These are phyloP conservation scores for Aphrocallistes beatrix DNA, from an alignment of 37 sponge, comb jelly and placozoan genomes.

Conservation along the genomic window DNA sequence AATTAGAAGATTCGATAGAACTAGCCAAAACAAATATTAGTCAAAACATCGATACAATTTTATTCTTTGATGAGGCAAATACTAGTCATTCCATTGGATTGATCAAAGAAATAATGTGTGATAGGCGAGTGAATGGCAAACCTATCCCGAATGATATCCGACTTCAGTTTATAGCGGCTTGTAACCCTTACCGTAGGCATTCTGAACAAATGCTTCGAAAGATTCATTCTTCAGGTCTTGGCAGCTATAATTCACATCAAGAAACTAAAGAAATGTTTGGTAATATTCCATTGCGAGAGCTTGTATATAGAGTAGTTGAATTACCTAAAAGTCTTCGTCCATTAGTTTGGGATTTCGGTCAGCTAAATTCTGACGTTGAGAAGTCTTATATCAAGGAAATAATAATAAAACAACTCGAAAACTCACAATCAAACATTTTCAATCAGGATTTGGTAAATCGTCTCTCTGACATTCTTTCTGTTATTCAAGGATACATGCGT, in stretches of 20 bases:
- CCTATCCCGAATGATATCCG: slow-evolving; percentile 12
- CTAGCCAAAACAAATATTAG: slow-evolving; percentile 22
- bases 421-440: neutral
- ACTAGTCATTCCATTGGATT: slow-evolving; percentile 32
- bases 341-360: slow-evolving; percentile 43
- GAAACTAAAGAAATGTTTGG: slow-evolving; percentile 14
- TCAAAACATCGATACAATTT: slow-evolving; percentile 20
- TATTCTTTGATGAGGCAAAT: slow-evolving; percentile 51
- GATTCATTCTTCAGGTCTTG: slow-evolving; percentile 76
- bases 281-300: slow-evolving; percentile 29
- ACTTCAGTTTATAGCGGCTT: slow-evolving; percentile 38
- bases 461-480: slow-evolving; percentile 39
- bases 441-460: neutral
- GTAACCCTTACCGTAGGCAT: slow-evolving; percentile 50
- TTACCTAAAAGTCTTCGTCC: slow-evolving; percentile 28
- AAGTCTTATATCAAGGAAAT: slow-evolving; percentile 18
- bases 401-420: slow-evolving; percentile 14
- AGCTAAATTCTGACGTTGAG: slow-evolving; percentile 18
- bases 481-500: slow-evolving; percentile 66
- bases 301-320: slow-evolving; percentile 37
- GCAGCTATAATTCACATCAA: neutral
- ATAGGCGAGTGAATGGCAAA: slow-evolving; percentile 26
- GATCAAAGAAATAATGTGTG: slow-evolving; percentile 40
- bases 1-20: slow-evolving; percentile 15
- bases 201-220: slow-evolving; percentile 61